Evolutionary conservation across 92 coral and sea anemone species (phyloP), one percentile per base, ranked within the genome.

Genomic region (Epizoanthus scotinus): DNA sequence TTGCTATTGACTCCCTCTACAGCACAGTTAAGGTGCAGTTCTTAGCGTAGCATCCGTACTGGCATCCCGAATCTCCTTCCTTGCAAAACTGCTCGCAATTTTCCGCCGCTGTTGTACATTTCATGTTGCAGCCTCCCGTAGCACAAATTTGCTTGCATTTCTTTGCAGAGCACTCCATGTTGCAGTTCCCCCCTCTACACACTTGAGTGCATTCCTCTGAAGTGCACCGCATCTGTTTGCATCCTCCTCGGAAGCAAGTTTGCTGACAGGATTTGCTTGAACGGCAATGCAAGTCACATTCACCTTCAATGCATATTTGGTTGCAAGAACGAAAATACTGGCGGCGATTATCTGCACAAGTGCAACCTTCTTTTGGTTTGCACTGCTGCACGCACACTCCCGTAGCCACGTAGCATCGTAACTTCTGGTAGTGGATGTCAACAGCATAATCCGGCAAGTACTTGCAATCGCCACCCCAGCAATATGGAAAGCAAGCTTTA

Each of bases 151-250:
- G 93, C 70, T 77, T 89, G 84, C 95, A 91, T 72, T 64, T 82
- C 73, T 77, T 78, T 10, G 90, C 88, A 22, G 87, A 66, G 84
- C 95, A 91, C 34, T 91, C 87, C 95, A 91, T 91, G 66, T 83
- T 65, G 69, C 95, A 91, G 42, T 90, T 82, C 59, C 90, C 85
- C 1, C 90, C 84, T n/a, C 24, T 29, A 61, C 95, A 88, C 66
- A 66, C 78, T 63, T 91, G 95, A 26, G 87, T 67, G 59, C 95
- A 91, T 5, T 61, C 78, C 1, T 71, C 63, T 9, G 92, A 63
- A 12, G 80, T 72, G 86, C 95, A 91, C 2, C 79, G 71, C 92
- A 91, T 88, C 27, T 42, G 73, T 61, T 61, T 65, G 66, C 95
- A 91, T 15, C 92, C 95, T 52, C 90, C 86, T 2, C 87, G 64